Percentiles rank a stretch among this genome's conserved stretches.
These are phyloP conservation scores for Felis catus DNA, from an alignment of 2,113 vertebrate genomes.

Conservation along the genomic window DNA sequence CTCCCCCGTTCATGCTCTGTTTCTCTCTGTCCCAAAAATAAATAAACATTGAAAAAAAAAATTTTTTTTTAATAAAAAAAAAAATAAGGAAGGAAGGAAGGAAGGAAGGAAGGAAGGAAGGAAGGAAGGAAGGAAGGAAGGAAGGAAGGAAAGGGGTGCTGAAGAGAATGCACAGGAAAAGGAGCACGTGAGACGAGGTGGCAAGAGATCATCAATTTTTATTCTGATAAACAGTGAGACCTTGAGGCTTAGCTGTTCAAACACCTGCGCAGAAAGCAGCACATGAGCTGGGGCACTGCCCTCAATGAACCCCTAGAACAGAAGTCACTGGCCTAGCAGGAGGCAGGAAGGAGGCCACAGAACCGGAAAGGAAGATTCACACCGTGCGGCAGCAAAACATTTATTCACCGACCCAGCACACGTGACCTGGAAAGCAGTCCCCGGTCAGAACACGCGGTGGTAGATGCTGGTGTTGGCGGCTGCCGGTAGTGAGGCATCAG, in stretches of 20 bases:
- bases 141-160: background rate
- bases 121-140: no score
- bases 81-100: no score
- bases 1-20: no score
- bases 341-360: background rate
- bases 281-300: background rate
- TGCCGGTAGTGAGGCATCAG: fast-evolving
- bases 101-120: no score
- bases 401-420: background rate
- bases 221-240: background rate
- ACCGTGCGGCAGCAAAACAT: fast-evolving
- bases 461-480: background rate
- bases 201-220: no score
- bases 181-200: fast-evolving
- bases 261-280: background rate
- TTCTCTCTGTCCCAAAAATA: no score
- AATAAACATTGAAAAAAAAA: no score
- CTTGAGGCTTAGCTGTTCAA: background rate
- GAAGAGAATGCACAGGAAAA: background rate
- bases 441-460: fast-evolving
- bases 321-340: background rate
- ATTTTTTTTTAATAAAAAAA: no score
- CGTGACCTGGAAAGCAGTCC: background rate
- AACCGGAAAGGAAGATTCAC: fast-evolving
- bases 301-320: background rate